These are phyloP conservation scores for Anoplius nigerrimus DNA, from an alignment of 2,888 invertebrate genomes.

Conservation along the genomic window DNA sequence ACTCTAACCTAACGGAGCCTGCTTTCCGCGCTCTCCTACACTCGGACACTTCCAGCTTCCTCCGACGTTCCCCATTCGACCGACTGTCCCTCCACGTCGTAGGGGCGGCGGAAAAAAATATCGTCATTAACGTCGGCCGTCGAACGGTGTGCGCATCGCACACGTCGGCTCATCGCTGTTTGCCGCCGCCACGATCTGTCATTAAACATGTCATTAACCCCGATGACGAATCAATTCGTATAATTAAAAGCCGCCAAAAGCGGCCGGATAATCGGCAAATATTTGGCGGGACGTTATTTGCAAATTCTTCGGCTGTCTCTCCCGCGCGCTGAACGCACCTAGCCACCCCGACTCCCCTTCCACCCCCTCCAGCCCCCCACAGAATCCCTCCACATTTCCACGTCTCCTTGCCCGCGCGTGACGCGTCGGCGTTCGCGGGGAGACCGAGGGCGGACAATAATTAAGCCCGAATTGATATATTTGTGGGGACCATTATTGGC, in stretches of 20 bases:
- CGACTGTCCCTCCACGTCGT: too few species aligned
- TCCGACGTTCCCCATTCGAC: too few species aligned
- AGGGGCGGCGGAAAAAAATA: not conserved
- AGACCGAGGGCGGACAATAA: conserved; percentile 21
- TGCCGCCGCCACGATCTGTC: conserved; percentile 5
- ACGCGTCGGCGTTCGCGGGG: not conserved
- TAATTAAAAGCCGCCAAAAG: conserved; percentile 44
- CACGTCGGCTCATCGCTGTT: not conserved
- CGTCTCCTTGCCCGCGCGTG: conserved; percentile 9
- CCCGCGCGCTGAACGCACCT: conserved; percentile 7
- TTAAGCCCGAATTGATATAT: conserved; percentile 35
- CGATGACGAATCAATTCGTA: conserved; percentile 23
- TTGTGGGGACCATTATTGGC: conserved; percentile 31
- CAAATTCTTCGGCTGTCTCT: conserved; percentile 34
- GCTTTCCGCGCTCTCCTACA: too few species aligned
- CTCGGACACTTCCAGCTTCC: too few species aligned
- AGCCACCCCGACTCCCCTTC: conserved; percentile 33
- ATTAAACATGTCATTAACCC: conserved; percentile 15
- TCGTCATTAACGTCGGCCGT: too few species aligned
- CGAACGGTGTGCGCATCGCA: not conserved
- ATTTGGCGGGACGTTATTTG: conserved; percentile 42
- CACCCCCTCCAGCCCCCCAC: too few species aligned
- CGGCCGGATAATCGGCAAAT: conserved; percentile 34
- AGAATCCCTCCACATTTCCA: too few species aligned
- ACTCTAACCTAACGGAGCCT: too few species aligned